Percentiles rank a stretch among this genome's conserved stretches.
These are phyloP conservation scores for Masnerella sp. DNA, from an alignment of 2,888 invertebrate genomes.

Conservation along the genomic window DNA sequence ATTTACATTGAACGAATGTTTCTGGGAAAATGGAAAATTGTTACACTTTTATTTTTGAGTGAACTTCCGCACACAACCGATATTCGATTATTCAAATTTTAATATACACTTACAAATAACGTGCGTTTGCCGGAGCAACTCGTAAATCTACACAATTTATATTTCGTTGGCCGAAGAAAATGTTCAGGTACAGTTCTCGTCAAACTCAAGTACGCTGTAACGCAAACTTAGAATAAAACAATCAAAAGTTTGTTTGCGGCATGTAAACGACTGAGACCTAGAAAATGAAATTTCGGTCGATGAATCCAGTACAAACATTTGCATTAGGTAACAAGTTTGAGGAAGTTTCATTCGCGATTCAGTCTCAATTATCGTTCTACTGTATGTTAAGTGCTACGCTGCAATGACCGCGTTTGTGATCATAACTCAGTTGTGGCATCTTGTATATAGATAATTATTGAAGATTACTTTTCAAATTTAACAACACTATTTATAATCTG, in stretches of 20 bases:
- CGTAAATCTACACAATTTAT: too few relatives aligned
- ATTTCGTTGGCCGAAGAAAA: not conserved
- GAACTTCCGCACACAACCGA: too few relatives aligned
- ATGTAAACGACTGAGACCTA: slow-evolving; percentile 32
- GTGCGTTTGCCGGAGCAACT: not conserved
- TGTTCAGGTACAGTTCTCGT: not conserved
- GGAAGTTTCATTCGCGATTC: slow-evolving; percentile 44
- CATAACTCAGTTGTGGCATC: not conserved
- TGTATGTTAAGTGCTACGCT: slow-evolving; percentile 23
- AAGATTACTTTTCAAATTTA: too few relatives aligned
- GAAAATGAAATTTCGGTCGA: slow-evolving; percentile 44
- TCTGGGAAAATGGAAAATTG: too few relatives aligned
- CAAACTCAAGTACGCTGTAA: not conserved
- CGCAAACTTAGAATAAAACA: slow-evolving; percentile 9
- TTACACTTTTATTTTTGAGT: too few relatives aligned
- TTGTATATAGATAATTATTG: not conserved
- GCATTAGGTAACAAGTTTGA: slow-evolving; percentile 47
- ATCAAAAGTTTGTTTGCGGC: slow-evolving; percentile 36
- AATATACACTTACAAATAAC: too few relatives aligned
- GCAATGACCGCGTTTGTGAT: slow-evolving; percentile 24
- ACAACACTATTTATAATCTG: too few relatives aligned
- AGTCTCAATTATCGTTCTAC: slow-evolving; percentile 35
- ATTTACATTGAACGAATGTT: not conserved
- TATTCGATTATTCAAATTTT: too few relatives aligned
- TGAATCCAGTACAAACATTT: slow-evolving; percentile 49